Conservation (phyloP, 2,888 invertebrate species). For the Ectemnius continuus region DNA sequence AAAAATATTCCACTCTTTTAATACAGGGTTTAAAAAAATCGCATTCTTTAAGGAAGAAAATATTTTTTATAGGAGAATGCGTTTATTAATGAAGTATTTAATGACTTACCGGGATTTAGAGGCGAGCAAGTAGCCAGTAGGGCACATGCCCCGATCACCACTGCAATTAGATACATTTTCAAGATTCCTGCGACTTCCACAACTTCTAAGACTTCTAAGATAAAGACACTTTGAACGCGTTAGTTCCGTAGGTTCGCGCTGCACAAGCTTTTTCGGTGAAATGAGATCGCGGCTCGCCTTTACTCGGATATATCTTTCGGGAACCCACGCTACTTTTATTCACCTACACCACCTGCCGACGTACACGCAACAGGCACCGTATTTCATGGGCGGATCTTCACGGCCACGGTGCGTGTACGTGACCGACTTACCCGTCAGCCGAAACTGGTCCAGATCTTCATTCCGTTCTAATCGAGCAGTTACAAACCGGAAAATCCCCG, state of each 20-base stretch:
- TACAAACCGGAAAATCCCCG: not conserved
- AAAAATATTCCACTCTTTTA: no score
- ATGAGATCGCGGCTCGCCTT: conserved; percentile 20
- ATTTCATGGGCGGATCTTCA: conserved; percentile 18
- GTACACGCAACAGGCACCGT: conserved; percentile 4
- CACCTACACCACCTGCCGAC: not conserved
- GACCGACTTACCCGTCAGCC: conserved; percentile 50
- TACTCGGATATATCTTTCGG: conserved; percentile 33
- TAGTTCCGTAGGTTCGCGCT: not conserved
- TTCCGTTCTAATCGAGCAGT: conserved; percentile 16
- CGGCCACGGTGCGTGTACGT: conserved; percentile 12
- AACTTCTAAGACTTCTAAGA: no score
- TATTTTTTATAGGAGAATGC: not conserved
- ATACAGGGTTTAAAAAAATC: no score
- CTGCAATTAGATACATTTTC: conserved; percentile 21
- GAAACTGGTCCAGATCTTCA: conserved; percentile 50
- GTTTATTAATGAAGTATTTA: not conserved
- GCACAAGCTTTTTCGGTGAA: conserved; percentile 23
- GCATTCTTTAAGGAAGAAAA: not conserved
- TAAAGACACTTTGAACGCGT: not conserved
- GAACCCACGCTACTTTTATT: conserved; percentile 34
- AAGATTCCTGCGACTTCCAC: no score
- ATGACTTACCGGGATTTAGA: conserved; percentile 36
- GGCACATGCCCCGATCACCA: conserved; percentile 5
- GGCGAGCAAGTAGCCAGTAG: conserved; percentile 10